Percentiles rank a stretch among this genome's conserved stretches.
These are phyloP conservation scores for Leucophenga maculata DNA, from an alignment of 2,888 invertebrate species.

Conservation along the genomic window DNA sequence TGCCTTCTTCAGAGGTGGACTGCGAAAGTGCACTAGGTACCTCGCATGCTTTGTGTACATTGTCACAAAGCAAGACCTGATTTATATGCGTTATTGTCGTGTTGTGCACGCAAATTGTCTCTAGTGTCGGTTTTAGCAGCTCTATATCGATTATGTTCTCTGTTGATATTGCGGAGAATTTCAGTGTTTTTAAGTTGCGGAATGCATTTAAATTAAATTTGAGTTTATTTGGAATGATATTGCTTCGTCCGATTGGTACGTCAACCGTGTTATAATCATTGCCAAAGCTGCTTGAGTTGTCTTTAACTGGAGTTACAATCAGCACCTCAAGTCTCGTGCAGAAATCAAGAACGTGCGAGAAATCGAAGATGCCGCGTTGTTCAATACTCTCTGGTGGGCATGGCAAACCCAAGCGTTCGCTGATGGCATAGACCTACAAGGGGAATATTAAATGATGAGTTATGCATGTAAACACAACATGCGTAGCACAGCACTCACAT, in stretches of 20 bases:
- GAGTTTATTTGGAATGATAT: conserved; percentile 85
- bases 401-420: conserved; percentile 87
- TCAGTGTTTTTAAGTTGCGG: conserved; percentile 82
- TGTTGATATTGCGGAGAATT: conserved; percentile 80
- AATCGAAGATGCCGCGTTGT: conserved; percentile 86
- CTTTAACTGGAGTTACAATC: conserved; percentile 69
- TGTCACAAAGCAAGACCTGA: conserved; percentile 88
- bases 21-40: conserved; percentile 51
- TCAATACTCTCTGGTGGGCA: conserved; percentile 85
- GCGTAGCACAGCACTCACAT: conserved; percentile 74
- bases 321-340: conserved; percentile 81
- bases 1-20: neutral
- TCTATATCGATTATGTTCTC: conserved; percentile 78
- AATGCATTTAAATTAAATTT: conserved; percentile 88
- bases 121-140: conserved; percentile 72
- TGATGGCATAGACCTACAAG: conserved; percentile 89
- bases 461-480: neutral
- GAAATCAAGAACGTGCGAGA: conserved; percentile 92
- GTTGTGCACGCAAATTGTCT: conserved; percentile 71
- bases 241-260: conserved; percentile 83
- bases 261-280: conserved; percentile 69
- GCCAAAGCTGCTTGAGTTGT: conserved; percentile 51
- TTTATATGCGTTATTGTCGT: conserved; percentile 75
- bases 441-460: conserved; percentile 28
- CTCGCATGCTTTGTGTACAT: conserved; percentile 78